Percentiles rank a stretch among this genome's conserved stretches.
phyloP scores from a whole-genome alignment of 1,140 invertebrate genomes.

The Drosophila nikananu region DNA sequence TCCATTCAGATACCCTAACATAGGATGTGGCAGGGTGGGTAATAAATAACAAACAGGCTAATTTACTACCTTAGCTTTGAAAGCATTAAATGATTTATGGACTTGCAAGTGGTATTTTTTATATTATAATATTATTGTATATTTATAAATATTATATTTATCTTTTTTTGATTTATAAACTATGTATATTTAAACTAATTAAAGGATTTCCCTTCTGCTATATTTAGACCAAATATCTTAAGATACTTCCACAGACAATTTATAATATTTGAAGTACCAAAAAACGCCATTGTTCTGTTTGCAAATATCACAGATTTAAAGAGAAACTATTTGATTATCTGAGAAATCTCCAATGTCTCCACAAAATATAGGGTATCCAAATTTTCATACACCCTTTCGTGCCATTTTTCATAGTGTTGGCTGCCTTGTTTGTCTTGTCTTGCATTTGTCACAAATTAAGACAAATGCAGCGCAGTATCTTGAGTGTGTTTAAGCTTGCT shows the following conservation, averaged over 20 bases:
- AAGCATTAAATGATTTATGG: not conserved
- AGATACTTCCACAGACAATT: not conserved
- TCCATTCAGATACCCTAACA: not conserved
- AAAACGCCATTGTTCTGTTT: rapidly evolving
- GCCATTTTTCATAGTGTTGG: slow-evolving; percentile 43
- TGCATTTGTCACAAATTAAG: slow-evolving; percentile 78
- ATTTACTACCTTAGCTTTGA: not conserved
- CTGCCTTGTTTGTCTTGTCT: slow-evolving; percentile 56
- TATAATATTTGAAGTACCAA: not conserved
- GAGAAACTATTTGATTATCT: no score
- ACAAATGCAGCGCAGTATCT: slow-evolving; percentile 67
- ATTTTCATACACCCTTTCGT: not conserved
- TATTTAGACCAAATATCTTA: no score
- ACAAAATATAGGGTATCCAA: not conserved
- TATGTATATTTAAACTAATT: not conserved
- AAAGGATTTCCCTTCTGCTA: not conserved
- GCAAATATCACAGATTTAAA: not conserved
- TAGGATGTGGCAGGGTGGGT: not conserved
- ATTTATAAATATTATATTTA: no score
- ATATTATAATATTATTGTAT: no score
- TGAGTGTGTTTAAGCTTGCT: slow-evolving; percentile 22
- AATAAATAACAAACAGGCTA: not conserved
- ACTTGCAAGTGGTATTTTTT: not conserved
- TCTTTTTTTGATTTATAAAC: no score
- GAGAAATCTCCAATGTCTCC: no score